phyloP scores from a whole-genome alignment of 2,113 vertebrate genomes.

The Hymenochirus boettgeri region DNA sequence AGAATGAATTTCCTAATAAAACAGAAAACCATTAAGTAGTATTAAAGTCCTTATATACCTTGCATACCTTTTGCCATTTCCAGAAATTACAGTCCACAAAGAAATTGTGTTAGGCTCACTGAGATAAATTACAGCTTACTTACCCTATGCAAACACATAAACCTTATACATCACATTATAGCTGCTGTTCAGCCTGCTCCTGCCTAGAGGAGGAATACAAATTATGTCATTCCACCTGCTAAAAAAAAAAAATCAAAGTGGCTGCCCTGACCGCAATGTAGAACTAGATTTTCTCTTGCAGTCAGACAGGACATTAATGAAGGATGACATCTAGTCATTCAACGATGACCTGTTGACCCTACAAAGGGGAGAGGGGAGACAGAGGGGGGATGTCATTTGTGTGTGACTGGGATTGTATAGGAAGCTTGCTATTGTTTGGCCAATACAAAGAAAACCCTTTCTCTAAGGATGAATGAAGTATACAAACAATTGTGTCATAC shows the following conservation, averaged over 20 bases:
- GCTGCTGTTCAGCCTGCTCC: constrained; percentile 56
- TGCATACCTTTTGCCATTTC: constrained; percentile 55
- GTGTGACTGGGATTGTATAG: constrained; percentile 46
- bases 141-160: neutral
- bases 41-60: constrained; percentile 45
- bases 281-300: constrained; percentile 77
- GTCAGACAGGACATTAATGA: constrained; percentile 72
- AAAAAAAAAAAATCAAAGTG: constrained; percentile 70
- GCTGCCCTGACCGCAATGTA: constrained; percentile 73
- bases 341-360: constrained; percentile 66
- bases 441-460: constrained; percentile 32
- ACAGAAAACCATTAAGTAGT: constrained; percentile 12
- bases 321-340: constrained; percentile 74
- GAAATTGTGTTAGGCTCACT: constrained; percentile 51
- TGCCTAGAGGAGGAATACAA: constrained; percentile 66
- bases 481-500: constrained; percentile 40
- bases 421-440: constrained; percentile 39
- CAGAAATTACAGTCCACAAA: constrained; percentile 56
- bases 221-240: constrained; percentile 73
- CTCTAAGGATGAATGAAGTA: constrained; percentile 36
- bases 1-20: neutral
- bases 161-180: constrained; percentile 51
- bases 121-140: constrained; percentile 68
- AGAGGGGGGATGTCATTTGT: constrained; percentile 52
- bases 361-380: constrained; percentile 64